Evolutionary conservation across 2,113 vertebrate species (phyloP).

Genomic region (Silurus glanis): DNA sequence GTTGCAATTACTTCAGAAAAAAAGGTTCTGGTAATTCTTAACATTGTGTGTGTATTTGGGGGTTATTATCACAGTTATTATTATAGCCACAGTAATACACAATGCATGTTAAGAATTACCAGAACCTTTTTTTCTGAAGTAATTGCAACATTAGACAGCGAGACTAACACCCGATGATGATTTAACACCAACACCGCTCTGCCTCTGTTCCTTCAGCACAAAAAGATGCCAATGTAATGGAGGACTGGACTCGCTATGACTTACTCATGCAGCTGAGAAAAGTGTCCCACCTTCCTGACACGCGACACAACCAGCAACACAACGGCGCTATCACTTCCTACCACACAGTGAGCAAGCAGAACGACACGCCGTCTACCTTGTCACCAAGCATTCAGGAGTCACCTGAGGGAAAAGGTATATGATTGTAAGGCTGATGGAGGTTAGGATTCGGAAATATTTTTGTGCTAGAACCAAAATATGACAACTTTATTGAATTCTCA

Average conservation of each 20-base stretch:
- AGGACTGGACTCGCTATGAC: conserved; percentile 67
- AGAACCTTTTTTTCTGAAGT: neutral
- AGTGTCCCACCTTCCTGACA: conserved; percentile 56
- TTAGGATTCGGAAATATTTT: neutral
- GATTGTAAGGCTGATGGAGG: neutral
- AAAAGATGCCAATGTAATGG: conserved; percentile 62
- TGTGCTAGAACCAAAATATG: neutral
- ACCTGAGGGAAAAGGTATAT: conserved; percentile 66
- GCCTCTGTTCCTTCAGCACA: conserved; percentile 58
- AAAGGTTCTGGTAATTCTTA: too few relatives aligned
- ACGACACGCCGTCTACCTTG: conserved; percentile 66
- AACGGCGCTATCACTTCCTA: conserved; percentile 58
- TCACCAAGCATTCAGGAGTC: conserved; percentile 68
- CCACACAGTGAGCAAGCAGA: conserved; percentile 49
- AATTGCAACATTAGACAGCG: conserved; percentile 6
- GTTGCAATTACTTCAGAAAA: too few relatives aligned
- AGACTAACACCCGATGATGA: neutral
- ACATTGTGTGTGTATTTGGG: neutral
- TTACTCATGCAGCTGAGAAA: conserved; percentile 69
- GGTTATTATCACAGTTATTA: neutral
- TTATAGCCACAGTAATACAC: neutral
- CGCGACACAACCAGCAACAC: conserved; percentile 56
- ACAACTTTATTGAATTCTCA: neutral
- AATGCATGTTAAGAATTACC: neutral
- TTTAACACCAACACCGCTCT: conserved; percentile 22